phyloP scores from a whole-genome alignment of 2,797 vertebrate species.

The Spinus pinus region DNA sequence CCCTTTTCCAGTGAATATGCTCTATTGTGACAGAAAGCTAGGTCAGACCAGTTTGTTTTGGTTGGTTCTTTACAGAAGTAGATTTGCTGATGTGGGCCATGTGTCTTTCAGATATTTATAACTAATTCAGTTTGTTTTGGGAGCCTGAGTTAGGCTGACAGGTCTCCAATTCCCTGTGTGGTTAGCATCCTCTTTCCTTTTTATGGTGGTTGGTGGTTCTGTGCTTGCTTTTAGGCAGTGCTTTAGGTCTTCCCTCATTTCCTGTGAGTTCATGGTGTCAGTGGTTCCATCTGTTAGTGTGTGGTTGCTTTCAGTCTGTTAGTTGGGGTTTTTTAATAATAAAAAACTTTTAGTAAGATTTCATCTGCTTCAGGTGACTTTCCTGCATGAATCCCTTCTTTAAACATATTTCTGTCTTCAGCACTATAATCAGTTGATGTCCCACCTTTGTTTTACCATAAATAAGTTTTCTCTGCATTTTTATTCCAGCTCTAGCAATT shows the following conservation, averaged over 20 bases:
- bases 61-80: not conserved
- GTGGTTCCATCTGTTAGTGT: not conserved
- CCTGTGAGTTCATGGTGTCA: accelerated
- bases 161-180: not conserved
- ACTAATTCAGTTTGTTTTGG: not conserved
- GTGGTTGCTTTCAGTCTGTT: not conserved
- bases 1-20: not conserved
- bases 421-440: not conserved
- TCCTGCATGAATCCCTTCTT: not conserved
- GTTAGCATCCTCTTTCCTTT: not conserved
- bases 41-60: not conserved
- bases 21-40: not conserved
- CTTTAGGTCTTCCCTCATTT: not conserved
- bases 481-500: not conserved
- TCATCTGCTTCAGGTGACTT: not conserved
- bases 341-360: not conserved
- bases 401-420: not conserved
- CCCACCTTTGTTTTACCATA: not conserved
- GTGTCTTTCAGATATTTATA: not conserved
- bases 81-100: not conserved
- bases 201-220: not conserved
- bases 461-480: not conserved
- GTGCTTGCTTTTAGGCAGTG: not conserved
- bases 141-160: not conserved
- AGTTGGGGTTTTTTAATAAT: not conserved